Conservation (phyloP, 2,888 invertebrate genomes). For the Acleris cristana region DNA sequence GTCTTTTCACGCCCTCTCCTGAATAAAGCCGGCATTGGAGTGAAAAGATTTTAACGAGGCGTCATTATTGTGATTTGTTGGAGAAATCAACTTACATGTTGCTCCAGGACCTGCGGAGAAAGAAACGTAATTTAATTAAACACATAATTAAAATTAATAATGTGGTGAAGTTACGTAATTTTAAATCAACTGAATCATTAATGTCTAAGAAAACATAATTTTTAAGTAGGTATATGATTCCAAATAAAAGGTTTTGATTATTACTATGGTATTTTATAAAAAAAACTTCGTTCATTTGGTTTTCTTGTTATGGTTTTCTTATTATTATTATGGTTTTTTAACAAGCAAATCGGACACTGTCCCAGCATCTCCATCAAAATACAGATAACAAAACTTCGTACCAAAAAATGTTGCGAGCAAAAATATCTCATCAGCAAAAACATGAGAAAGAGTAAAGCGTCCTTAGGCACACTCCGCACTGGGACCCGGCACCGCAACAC, state of each 20-base stretch:
- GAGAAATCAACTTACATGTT: constrained; percentile 23
- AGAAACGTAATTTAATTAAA: neutral
- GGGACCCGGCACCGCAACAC: constrained; percentile 25
- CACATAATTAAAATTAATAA: neutral
- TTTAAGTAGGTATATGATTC: too few species aligned
- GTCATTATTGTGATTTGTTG: constrained; percentile 17
- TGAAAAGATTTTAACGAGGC: constrained; percentile 21
- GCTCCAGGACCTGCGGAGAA: constrained; percentile 19
- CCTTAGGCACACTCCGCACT: constrained; percentile 3
- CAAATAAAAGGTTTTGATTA: too few species aligned
- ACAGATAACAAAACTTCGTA: too few species aligned
- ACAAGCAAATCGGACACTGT: too few species aligned
- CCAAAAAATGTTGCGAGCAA: neutral
- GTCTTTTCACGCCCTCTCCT: constrained; percentile 9
- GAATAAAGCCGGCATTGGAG: neutral
- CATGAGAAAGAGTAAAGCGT: constrained; percentile 1
- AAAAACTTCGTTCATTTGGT: too few species aligned
- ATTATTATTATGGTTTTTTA: too few species aligned
- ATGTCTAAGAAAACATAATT: too few species aligned
- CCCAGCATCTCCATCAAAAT: too few species aligned
- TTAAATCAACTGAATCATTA: too few species aligned
- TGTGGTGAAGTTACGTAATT: too few species aligned
- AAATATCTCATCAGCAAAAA: constrained; percentile 3
- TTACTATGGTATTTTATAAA: too few species aligned
- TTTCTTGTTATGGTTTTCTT: too few species aligned